A percentile compares a stretch with the other conserved stretches of the same genome.
These are phyloP conservation scores for Leuctra nigra DNA, from an alignment of 2,888 invertebrate genomes.

Conservation along the genomic window DNA sequence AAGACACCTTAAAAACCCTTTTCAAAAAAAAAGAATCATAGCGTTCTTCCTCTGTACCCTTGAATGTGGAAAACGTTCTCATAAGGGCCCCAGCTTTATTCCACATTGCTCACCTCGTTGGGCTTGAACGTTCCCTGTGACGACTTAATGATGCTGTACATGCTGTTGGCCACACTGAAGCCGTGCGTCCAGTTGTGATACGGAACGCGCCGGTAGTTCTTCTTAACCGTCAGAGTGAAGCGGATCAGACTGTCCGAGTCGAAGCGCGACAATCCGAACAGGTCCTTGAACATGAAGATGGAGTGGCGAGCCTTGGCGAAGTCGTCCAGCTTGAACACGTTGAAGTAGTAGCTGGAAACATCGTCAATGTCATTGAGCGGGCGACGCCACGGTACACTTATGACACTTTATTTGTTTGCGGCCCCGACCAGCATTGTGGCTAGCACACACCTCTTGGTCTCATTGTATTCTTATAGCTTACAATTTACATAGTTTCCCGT, in stretches of 20 bases:
- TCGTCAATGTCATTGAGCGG: not conserved
- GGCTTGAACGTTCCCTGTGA: constrained; percentile 48
- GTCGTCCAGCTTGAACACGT: constrained; percentile 62
- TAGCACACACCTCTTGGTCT: no score
- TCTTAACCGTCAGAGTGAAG: constrained; percentile 74
- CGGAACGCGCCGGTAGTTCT: constrained; percentile 76
- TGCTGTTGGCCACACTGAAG: constrained; percentile 78
- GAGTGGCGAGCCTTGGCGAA: constrained; percentile 65
- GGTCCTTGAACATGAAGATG: constrained; percentile 67
- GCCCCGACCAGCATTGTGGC: no score
- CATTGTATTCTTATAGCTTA: no score
- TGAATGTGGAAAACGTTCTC: no score
- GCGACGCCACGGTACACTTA: no score
- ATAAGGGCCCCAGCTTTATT: no score
- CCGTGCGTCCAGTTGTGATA: constrained; percentile 88
- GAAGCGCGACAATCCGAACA: constrained; percentile 60
- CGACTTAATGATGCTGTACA: constrained; percentile 66
- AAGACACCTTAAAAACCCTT: no score
- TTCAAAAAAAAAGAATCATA: no score
- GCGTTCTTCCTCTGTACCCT: no score
- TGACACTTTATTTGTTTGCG: no score
- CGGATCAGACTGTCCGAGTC: constrained; percentile 59
- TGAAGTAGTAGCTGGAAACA: constrained; percentile 54
- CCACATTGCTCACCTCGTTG: constrained; percentile 61
- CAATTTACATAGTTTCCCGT: no score